Conservation (phyloP, 35 echinoderm and acorn worm species). For the Antedon bifida region DNA sequence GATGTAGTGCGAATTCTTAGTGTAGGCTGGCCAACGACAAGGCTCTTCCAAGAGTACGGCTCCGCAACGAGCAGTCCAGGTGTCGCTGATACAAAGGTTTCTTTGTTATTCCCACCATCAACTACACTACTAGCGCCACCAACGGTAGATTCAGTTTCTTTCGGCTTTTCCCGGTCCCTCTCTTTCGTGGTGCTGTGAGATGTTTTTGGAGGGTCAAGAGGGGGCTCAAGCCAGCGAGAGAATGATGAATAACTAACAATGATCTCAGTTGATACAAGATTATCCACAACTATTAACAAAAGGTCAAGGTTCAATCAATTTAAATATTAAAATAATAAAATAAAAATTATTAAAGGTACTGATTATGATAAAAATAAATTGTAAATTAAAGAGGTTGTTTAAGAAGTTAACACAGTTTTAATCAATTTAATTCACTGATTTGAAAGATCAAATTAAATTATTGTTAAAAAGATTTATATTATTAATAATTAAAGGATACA, state of each 20-base stretch:
- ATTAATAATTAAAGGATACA: slow-evolving; percentile 94
- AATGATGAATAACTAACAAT: slow-evolving; percentile 82
- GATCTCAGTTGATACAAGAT: slow-evolving; percentile 77
- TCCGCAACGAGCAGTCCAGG: slow-evolving; percentile 87
- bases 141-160: slow-evolving; percentile 69
- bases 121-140: slow-evolving; percentile 56
- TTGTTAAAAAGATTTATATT: no score
- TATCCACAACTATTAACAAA: slow-evolving; percentile 77
- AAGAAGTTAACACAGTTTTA: no score
- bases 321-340: no score
- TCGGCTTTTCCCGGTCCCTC: slow-evolving; percentile 49
- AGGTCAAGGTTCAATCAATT: no score
- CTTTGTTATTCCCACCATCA: slow-evolving; percentile 32
- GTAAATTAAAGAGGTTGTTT: no score
- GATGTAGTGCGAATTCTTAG: slow-evolving; percentile 84
- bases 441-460: no score
- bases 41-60: slow-evolving; percentile 99
- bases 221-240: slow-evolving; percentile 85
- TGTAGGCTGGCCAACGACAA: slow-evolving; percentile 88
- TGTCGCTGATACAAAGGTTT: slow-evolving; percentile 1
- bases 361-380: no score
- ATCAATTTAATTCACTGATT: no score
- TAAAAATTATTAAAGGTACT: no score
- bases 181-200: slow-evolving; percentile 53
- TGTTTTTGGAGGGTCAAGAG: slow-evolving; percentile 53